A percentile compares a stretch with the other conserved stretches of the same genome.
These are phyloP conservation scores for Aphelinus certus DNA, from an alignment of 1,140 invertebrate species.

Conservation along the genomic window DNA sequence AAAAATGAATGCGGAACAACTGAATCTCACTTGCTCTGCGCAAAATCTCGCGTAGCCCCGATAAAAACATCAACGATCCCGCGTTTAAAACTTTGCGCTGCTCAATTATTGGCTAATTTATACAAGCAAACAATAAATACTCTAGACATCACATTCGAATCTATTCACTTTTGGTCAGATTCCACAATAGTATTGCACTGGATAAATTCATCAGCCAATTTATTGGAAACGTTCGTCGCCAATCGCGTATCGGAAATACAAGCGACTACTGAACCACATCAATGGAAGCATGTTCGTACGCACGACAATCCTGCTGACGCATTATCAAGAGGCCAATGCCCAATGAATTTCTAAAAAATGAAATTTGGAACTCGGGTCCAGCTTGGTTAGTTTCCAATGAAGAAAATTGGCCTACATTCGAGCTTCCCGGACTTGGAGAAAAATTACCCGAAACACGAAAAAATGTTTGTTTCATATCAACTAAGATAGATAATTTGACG, in stretches of 20 bases:
- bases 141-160: background rate
- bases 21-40: background rate
- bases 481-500: background rate
- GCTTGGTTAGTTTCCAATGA: conserved; percentile 49
- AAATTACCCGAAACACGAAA: conserved; percentile 8
- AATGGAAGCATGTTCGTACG: conserved; percentile 48
- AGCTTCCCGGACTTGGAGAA: background rate
- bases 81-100: background rate
- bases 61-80: background rate
- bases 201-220: background rate
- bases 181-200: conserved; percentile 10
- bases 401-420: conserved; percentile 46
- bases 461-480: background rate
- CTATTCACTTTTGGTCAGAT: conserved; percentile 7
- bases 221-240: background rate
- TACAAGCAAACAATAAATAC: background rate
- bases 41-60: conserved; percentile 13
- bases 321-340: conserved; percentile 40
- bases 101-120: background rate
- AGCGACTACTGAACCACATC: background rate
- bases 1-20: background rate
- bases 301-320: conserved; percentile 46
- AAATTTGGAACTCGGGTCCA: conserved; percentile 15
- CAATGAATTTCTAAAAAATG: conserved; percentile 1
- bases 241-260: conserved; percentile 7